phyloP scores from a whole-genome alignment of 2,113 vertebrate genomes.

The Zosterops japonicus region DNA sequence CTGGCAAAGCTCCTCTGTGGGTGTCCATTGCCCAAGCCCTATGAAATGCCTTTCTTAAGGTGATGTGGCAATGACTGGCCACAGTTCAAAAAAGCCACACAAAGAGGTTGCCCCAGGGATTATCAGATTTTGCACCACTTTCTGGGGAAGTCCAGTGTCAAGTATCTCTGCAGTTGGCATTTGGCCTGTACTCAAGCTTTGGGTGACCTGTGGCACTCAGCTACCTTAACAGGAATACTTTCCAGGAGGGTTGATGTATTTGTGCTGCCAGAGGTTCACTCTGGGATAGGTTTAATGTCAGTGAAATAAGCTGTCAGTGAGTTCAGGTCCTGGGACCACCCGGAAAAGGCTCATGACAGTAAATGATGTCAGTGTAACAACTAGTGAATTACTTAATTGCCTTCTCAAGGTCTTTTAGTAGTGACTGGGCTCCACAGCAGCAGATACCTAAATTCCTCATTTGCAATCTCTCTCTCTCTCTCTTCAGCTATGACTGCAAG shows the following conservation, averaged over 20 bases:
- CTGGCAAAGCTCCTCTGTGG: neutral
- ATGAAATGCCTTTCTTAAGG: neutral
- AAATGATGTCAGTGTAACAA: neutral
- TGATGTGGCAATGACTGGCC: neutral
- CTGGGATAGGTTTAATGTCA: neutral
- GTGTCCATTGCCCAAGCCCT: neutral
- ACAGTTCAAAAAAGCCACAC: neutral
- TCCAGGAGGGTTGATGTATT: neutral
- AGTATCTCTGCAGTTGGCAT: neutral
- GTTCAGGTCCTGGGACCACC: neutral
- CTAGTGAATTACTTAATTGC: neutral
- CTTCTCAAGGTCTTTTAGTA: neutral
- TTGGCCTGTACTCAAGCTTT: neutral
- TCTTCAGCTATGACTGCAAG: constrained; percentile 74
- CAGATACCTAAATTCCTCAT: neutral
- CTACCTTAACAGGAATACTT: neutral
- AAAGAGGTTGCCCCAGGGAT: neutral
- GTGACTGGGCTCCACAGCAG: neutral
- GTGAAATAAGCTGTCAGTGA: neutral
- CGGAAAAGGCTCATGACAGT: neutral
- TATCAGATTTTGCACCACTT: neutral
- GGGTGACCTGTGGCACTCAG: neutral
- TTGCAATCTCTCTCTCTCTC: neutral
- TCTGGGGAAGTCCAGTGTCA: neutral
- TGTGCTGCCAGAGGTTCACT: neutral